phyloP scores from a whole-genome alignment of 2,113 vertebrate genomes.

The Tympanuchus pallidicinctus region DNA sequence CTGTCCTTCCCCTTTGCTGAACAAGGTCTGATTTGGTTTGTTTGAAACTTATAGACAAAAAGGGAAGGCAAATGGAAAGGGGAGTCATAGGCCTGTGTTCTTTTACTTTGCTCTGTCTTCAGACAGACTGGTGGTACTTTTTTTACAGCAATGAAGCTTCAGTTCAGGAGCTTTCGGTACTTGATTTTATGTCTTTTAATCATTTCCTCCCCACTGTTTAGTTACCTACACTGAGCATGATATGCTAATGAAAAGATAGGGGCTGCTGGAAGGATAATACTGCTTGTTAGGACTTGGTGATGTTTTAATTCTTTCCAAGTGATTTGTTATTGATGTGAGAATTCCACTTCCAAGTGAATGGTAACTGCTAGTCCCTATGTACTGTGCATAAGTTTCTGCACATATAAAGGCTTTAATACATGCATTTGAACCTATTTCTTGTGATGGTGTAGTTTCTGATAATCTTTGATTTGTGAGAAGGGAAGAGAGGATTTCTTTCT shows the following conservation, averaged over 20 bases:
- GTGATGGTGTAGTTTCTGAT: not conserved
- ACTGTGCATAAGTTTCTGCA: not conserved
- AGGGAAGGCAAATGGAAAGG: not conserved
- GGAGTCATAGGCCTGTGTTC: not conserved
- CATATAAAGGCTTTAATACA: not conserved
- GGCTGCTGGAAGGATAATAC: not conserved
- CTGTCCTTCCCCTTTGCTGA: not conserved
- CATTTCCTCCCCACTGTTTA: not conserved
- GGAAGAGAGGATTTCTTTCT: not conserved
- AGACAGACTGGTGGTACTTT: not conserved
- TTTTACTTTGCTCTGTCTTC: not conserved
- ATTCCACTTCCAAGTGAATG: not conserved
- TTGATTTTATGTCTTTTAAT: not conserved
- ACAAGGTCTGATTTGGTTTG: not conserved
- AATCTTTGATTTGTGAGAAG: not conserved
- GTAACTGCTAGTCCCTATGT: not conserved
- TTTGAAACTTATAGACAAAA: not conserved
- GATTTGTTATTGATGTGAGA: not conserved
- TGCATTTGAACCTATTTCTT: not conserved
- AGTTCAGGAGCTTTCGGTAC: not conserved
- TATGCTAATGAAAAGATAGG: not conserved
- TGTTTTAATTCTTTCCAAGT: conserved; percentile 2
- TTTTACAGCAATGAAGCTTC: not conserved
- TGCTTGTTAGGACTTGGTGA: not conserved
- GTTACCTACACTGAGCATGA: not conserved